Percentiles rank a stretch among this genome's conserved stretches.
Conservation (phyloP, 2,888 invertebrate genomes). For the Caenorhabditis uteleia region DNA sequence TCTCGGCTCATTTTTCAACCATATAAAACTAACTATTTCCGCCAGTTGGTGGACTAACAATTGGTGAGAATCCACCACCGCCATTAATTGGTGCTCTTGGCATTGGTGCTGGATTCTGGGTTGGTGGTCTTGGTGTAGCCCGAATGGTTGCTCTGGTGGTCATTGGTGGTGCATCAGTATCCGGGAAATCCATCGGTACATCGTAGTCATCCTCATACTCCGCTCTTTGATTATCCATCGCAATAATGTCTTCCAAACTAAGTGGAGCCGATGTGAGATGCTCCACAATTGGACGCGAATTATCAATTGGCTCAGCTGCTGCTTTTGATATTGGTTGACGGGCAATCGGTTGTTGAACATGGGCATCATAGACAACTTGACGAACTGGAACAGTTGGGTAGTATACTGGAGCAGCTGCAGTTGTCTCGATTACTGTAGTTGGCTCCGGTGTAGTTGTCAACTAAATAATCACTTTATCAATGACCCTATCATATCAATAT, state of each 20-base stretch:
- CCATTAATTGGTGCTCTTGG: constrained; percentile 10
- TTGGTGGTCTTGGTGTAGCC: constrained; percentile 5
- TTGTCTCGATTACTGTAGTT: constrained; percentile 1
- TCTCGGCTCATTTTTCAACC: background rate
- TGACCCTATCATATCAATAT: background rate
- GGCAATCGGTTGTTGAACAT: background rate
- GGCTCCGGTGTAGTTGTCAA: constrained; percentile 2
- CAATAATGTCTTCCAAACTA: constrained; percentile 46
- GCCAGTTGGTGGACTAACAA: constrained; percentile 21
- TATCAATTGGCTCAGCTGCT: constrained; percentile 27
- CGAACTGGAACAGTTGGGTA: background rate
- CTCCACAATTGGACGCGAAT: constrained; percentile 29
- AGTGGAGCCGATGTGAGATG: constrained; percentile 34
- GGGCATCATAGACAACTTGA: background rate
- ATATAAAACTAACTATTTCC: constrained; percentile 12
- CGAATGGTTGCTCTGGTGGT: constrained; percentile 2
- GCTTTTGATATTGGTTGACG: constrained; percentile 19
- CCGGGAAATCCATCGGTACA: constrained; percentile 36
- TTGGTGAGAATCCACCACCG: constrained; percentile 21
- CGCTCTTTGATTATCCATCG: constrained; percentile 34
- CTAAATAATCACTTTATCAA: background rate
- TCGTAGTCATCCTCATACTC: constrained; percentile 43
- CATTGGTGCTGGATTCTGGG: constrained; percentile 1
- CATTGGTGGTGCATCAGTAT: constrained; percentile 26
- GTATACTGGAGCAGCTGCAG: background rate